These are phyloP conservation scores for Mellivora capensis DNA, from an alignment of 2,113 vertebrate species.

Conservation along the genomic window DNA sequence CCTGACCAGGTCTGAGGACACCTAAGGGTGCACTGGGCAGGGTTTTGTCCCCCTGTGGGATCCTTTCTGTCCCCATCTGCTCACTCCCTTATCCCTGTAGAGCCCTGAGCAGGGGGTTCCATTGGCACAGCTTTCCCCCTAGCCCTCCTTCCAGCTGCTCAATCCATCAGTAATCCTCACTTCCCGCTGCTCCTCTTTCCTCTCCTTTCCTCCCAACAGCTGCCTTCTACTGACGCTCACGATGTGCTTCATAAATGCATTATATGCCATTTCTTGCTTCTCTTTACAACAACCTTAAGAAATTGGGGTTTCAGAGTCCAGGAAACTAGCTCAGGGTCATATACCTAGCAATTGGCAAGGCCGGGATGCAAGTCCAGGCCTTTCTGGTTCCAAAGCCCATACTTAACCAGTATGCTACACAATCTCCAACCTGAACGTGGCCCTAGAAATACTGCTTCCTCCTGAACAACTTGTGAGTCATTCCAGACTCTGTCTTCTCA, in stretches of 20 bases:
- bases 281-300: background rate
- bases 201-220: background rate
- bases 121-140: background rate
- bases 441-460: background rate
- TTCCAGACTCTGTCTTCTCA: background rate
- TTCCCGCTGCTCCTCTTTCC: too few species aligned
- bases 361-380: background rate
- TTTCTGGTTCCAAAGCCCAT: background rate
- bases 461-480: background rate
- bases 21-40: rapidly evolving
- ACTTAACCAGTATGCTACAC: background rate
- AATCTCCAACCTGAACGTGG: background rate
- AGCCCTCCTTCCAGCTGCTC: background rate
- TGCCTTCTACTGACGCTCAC: background rate
- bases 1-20: background rate
- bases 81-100: background rate
- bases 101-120: background rate
- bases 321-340: background rate
- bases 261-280: background rate
- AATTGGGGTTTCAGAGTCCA: background rate
- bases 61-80: background rate
- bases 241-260: background rate
- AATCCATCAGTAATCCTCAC: too few species aligned
- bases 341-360: background rate
- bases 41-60: background rate